phyloP scores from a whole-genome alignment of 2,888 invertebrate species.

The Oscheius sp. region DNA sequence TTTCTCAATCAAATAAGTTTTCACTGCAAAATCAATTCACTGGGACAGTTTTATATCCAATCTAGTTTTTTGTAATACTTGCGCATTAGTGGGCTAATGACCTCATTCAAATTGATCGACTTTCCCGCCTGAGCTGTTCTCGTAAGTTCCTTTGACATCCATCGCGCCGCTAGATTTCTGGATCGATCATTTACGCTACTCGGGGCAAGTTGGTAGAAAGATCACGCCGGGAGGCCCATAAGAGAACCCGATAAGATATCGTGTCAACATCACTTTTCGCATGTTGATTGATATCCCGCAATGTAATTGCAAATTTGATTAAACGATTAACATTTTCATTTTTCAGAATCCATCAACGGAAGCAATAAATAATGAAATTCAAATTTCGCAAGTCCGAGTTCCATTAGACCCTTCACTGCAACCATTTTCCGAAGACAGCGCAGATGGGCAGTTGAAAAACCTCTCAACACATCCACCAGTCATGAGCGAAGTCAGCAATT shows the following conservation, averaged over 20 bases:
- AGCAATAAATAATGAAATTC: conserved; percentile 2
- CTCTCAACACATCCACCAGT: conserved; percentile 24
- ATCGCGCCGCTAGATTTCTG: no score
- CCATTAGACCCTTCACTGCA: conserved; percentile 30
- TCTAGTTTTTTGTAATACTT: no score
- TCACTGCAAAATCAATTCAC: no score
- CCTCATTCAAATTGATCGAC: no score
- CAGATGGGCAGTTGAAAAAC: conserved; percentile 28
- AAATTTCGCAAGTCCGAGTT: neutral
- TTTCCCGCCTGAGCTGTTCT: no score
- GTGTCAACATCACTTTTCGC: neutral
- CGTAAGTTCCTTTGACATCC: no score
- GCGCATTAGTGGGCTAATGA: no score
- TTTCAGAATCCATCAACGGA: conserved; percentile 25
- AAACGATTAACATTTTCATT: neutral
- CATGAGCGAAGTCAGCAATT: conserved; percentile 51
- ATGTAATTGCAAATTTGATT: neutral
- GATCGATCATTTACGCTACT: no score
- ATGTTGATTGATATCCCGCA: neutral
- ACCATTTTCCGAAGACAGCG: conserved; percentile 31
- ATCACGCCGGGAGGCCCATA: no score
- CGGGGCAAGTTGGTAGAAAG: no score
- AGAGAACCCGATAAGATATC: conserved; percentile 19
- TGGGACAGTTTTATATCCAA: no score
- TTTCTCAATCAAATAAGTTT: no score